phyloP scores from a whole-genome alignment of 2,113 vertebrate genomes.

The Rhadina sibilatrix region DNA sequence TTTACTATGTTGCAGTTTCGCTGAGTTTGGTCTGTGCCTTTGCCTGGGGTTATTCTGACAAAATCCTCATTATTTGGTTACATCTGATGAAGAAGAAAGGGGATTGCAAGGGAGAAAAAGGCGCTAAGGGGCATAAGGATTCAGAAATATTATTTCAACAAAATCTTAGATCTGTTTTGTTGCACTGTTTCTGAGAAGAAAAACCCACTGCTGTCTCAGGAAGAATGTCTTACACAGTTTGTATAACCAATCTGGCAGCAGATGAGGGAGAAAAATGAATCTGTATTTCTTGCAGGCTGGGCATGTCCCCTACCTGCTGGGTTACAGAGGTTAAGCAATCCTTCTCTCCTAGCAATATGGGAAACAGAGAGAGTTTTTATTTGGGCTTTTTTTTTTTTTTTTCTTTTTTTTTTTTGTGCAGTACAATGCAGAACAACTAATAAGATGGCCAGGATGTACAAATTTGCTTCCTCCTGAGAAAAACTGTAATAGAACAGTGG shows the following conservation, averaged over 20 bases:
- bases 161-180: neutral
- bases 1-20: neutral
- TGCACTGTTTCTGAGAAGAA: neutral
- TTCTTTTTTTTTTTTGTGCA: neutral
- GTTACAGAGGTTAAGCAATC: neutral
- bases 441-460: neutral
- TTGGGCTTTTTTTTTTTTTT: neutral
- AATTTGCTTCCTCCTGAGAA: neutral
- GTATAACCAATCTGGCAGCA: neutral
- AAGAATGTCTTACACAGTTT: neutral
- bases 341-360: neutral
- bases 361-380: neutral
- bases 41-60: neutral
- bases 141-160: neutral
- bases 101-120: neutral
- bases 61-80: neutral
- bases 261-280: neutral
- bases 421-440: neutral
- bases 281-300: neutral
- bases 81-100: neutral
- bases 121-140: neutral
- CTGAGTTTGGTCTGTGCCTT: neutral
- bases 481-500: neutral
- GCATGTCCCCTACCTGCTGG: neutral
- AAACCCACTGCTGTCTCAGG: neutral